Conservation (phyloP, 92 coral and sea anemone species). For the Actinostola sp. region DNA sequence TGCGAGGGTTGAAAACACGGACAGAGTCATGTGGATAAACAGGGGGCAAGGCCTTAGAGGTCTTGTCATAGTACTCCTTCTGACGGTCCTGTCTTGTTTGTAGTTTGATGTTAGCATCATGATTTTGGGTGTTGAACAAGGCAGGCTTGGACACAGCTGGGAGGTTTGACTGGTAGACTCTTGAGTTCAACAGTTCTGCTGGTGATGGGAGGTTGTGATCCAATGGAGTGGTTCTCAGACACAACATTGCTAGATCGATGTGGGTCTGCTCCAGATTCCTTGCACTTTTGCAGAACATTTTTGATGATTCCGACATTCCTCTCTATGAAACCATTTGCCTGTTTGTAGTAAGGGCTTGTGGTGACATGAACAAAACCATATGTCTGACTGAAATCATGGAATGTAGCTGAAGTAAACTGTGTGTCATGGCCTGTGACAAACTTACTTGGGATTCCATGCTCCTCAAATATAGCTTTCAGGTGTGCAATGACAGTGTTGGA, state of each 20-base stretch:
- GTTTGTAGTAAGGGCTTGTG: constrained; percentile 59
- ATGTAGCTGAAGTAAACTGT: constrained; percentile 65
- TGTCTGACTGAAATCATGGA: constrained; percentile 57
- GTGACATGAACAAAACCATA: constrained; percentile 62
- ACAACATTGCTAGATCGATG: constrained; percentile 70
- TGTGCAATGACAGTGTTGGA: constrained; percentile 30
- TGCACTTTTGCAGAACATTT: constrained; percentile 60
- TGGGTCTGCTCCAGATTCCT: constrained; percentile 66
- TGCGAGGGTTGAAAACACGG: constrained; percentile 37
- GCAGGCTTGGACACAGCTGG: constrained; percentile 63
- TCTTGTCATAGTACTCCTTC: constrained; percentile 39
- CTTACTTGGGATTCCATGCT: constrained; percentile 62
- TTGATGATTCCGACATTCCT: constrained; percentile 62
- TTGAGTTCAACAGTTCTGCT: constrained; percentile 58
- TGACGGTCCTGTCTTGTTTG: constrained; percentile 60
- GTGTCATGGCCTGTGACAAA: constrained; percentile 66
- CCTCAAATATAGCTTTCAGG: constrained; percentile 66
- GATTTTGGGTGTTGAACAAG: constrained; percentile 5
- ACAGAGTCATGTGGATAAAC: constrained; percentile 46
- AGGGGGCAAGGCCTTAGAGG: constrained; percentile 35
- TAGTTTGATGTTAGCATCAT: constrained; percentile 45
- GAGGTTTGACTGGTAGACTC: constrained; percentile 70
- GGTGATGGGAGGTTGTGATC: constrained; percentile 64
- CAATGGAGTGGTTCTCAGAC: constrained; percentile 67
- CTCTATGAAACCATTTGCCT: constrained; percentile 71